Conservation (phyloP, 2,113 vertebrate genomes). For the Grallaria varia region DNA sequence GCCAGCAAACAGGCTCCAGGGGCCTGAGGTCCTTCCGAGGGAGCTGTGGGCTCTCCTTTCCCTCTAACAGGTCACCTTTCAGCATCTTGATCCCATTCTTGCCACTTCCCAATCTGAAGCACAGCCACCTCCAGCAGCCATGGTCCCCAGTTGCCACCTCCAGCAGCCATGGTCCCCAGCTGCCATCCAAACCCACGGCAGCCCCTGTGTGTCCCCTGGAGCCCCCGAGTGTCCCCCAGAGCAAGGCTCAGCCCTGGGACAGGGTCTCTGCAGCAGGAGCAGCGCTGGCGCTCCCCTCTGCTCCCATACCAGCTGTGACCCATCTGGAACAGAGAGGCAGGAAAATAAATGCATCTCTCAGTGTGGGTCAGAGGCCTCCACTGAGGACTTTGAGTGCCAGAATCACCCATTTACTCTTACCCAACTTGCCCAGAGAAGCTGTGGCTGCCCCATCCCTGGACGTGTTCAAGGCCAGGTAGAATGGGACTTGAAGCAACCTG, state of each 20-base stretch:
- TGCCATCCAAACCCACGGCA: not conserved
- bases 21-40: not conserved
- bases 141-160: rapidly evolving
- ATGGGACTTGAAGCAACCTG: not conserved
- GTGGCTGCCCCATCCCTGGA: not conserved
- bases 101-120: not conserved
- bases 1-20: not conserved
- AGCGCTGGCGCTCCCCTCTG: not conserved
- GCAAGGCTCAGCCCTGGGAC: not conserved
- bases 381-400: not conserved
- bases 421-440: not conserved
- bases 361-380: not conserved
- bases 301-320: not conserved
- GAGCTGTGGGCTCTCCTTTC: not conserved
- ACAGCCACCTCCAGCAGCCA: not conserved
- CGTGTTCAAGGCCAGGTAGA: not conserved
- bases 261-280: not conserved
- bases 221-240: too few relatives aligned
- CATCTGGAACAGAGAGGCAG: not conserved
- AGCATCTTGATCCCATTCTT: not conserved
- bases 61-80: not conserved
- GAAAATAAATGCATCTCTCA: not conserved
- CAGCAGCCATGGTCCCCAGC: not conserved
- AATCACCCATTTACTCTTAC: not conserved
- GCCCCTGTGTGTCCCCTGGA: not conserved